Conservation (phyloP, 2,888 invertebrate genomes). For the Acleris cristana region DNA sequence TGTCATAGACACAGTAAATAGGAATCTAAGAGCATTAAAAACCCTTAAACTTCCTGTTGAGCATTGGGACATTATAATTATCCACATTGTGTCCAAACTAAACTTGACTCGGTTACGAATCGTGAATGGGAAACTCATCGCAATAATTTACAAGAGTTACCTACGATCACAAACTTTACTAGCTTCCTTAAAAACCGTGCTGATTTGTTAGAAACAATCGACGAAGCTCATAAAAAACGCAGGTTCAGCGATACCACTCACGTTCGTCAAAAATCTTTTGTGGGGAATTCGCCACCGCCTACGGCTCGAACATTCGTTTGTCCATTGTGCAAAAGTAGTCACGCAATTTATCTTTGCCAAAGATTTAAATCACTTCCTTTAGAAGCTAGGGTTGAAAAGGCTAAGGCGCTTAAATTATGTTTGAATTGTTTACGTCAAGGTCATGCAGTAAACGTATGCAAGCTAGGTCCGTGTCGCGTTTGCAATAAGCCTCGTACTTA, state of each 20-base stretch:
- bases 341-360: neutral
- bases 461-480: neutral
- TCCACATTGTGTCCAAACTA: constrained; percentile 41
- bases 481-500: neutral
- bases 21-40: constrained; percentile 40
- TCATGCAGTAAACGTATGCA: neutral
- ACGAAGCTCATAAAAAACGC: constrained; percentile 1
- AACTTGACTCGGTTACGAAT: constrained; percentile 37
- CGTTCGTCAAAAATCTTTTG: neutral
- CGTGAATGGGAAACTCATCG: constrained; percentile 14
- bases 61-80: constrained; percentile 41
- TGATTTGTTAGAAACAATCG: constrained; percentile 5
- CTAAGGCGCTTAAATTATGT: neutral
- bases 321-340: constrained; percentile 2
- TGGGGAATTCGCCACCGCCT: neutral
- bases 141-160: neutral
- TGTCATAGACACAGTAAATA: constrained; percentile 38
- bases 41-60: constrained; percentile 33
- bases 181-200: constrained; percentile 1
- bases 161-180: neutral
- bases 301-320: neutral
- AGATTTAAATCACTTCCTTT: neutral
- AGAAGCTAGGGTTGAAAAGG: neutral
- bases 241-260: constrained; percentile 1
- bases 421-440: neutral